Conservation (phyloP, 2,888 invertebrate genomes). For the Drosophila tanythrix region DNA sequence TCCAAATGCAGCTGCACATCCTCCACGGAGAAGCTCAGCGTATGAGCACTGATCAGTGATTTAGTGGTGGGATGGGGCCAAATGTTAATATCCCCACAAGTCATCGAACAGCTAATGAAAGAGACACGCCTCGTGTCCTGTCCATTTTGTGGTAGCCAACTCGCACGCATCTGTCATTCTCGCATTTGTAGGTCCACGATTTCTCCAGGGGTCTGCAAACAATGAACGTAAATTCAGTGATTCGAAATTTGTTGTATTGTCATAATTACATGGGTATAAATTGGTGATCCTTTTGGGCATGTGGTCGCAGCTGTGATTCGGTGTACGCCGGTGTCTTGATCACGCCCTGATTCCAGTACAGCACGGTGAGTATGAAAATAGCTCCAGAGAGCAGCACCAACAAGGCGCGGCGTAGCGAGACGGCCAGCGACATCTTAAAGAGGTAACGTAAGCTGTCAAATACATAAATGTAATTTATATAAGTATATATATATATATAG, state of each 20-base stretch:
- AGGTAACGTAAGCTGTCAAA: slow-evolving; percentile 82
- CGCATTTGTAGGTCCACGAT: slow-evolving; percentile 92
- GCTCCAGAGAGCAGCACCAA: slow-evolving; percentile 86
- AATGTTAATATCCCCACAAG: slow-evolving; percentile 89
- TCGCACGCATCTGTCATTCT: slow-evolving; percentile 89
- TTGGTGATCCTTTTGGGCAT: slow-evolving; percentile 65
- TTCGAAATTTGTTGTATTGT: background rate
- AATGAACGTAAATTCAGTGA: background rate
- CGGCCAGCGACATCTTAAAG: slow-evolving; percentile 84
- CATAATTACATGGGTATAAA: slow-evolving; percentile 78
- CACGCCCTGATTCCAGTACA: slow-evolving; percentile 88
- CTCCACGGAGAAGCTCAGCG: slow-evolving; percentile 86
- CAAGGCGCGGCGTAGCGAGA: slow-evolving; percentile 86
- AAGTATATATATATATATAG: background rate
- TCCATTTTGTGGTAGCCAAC: slow-evolving; percentile 75
- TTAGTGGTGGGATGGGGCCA: slow-evolving; percentile 93
- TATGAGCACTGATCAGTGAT: slow-evolving; percentile 88
- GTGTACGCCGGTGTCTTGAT: slow-evolving; percentile 85
- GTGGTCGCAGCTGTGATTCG: slow-evolving; percentile 82
- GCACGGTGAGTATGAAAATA: slow-evolving; percentile 86
- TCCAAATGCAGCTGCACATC: slow-evolving; percentile 80
- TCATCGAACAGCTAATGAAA: slow-evolving; percentile 91
- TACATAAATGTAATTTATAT: slow-evolving; percentile 4
- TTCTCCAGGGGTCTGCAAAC: slow-evolving; percentile 83
- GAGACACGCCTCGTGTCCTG: slow-evolving; percentile 85